phyloP scores from a whole-genome alignment of 2,888 invertebrate species.

The Chromoteleia sp. region DNA sequence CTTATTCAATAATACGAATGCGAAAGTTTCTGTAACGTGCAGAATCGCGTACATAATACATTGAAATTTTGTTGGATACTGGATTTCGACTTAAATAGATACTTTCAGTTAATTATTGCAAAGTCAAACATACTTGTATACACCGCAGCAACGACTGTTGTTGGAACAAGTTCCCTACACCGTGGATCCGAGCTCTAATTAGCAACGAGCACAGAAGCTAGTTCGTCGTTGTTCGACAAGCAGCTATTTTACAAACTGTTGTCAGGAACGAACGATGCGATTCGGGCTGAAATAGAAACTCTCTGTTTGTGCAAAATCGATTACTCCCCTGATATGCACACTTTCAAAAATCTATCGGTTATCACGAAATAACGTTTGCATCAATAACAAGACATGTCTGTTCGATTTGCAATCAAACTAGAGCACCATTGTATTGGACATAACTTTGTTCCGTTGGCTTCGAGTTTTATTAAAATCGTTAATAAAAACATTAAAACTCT shows the following conservation, averaged over 20 bases:
- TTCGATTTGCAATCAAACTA: slow-evolving; percentile 6
- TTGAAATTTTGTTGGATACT: too few relatives aligned
- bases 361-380: slow-evolving; percentile 5
- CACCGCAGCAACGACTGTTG: slow-evolving; percentile 37
- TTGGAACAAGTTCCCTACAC: slow-evolving; percentile 28
- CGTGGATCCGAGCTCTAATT: slow-evolving; percentile 32
- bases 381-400: neutral
- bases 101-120: slow-evolving; percentile 28
- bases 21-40: too few relatives aligned
- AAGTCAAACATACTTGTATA: slow-evolving; percentile 40
- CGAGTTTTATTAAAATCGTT: too few relatives aligned
- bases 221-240: slow-evolving; percentile 48
- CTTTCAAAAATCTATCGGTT: neutral
- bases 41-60: too few relatives aligned
- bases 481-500: too few relatives aligned
- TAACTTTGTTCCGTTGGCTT: too few relatives aligned
- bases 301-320: too few relatives aligned
- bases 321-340: too few relatives aligned
- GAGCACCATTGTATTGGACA: neutral
- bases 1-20: too few relatives aligned
- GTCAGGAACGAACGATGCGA: slow-evolving; percentile 30
- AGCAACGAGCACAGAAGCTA: slow-evolving; percentile 42
- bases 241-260: slow-evolving; percentile 47
- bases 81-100: too few relatives aligned
- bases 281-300: slow-evolving; percentile 23